Percentiles rank a stretch among this genome's conserved stretches.
These are phyloP conservation scores for Drosophila rubida DNA, from an alignment of 2,888 invertebrate genomes.

Conservation along the genomic window DNA sequence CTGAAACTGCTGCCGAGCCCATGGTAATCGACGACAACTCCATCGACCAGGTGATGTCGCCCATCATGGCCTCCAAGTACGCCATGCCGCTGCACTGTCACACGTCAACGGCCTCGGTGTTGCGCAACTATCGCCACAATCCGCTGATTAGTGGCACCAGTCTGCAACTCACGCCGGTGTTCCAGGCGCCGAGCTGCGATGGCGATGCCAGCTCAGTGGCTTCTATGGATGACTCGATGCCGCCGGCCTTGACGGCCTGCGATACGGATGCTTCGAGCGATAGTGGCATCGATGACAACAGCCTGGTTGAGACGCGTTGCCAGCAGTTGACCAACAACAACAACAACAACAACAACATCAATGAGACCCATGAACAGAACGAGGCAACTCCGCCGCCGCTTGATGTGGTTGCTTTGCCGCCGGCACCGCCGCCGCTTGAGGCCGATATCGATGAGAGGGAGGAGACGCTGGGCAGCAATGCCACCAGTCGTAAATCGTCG, in stretches of 20 bases:
- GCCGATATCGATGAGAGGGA: slow-evolving; percentile 1
- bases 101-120: slow-evolving; percentile 64
- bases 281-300: slow-evolving; percentile 82
- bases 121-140: slow-evolving; percentile 82
- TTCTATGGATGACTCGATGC: slow-evolving; percentile 75
- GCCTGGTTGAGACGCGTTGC: slow-evolving; percentile 42
- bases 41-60: slow-evolving; percentile 40
- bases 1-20: slow-evolving; percentile 39
- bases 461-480: slow-evolving; percentile 26
- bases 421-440: slow-evolving; percentile 40
- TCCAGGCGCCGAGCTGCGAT: slow-evolving; percentile 29
- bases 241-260: slow-evolving; percentile 76
- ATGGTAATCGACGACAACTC: slow-evolving; percentile 69
- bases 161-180: slow-evolving; percentile 77
- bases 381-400: slow-evolving; percentile 1
- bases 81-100: slow-evolving; percentile 63
- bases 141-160: slow-evolving; percentile 83
- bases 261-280: slow-evolving; percentile 82
- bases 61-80: slow-evolving; percentile 28
- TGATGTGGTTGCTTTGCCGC: slow-evolving; percentile 17
- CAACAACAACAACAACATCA: neutral
- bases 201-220: slow-evolving; percentile 53
- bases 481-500: slow-evolving; percentile 68
- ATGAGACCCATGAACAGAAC: neutral
- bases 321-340: neutral